phyloP scores from a whole-genome alignment of 2,888 invertebrate genomes.

The Iphiclides podalirius region DNA sequence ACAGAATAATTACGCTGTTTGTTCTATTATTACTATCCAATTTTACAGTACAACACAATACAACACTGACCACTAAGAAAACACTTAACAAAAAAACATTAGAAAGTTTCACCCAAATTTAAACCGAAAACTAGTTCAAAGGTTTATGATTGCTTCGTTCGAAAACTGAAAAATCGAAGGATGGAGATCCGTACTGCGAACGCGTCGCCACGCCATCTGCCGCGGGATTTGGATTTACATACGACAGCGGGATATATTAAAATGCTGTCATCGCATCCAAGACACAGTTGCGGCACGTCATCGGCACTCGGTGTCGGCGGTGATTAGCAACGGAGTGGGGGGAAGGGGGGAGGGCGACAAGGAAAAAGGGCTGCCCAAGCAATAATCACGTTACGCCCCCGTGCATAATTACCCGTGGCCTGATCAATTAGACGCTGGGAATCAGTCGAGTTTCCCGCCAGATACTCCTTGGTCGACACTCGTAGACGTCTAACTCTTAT shows the following conservation, averaged over 20 bases:
- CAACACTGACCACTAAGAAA: too few relatives aligned
- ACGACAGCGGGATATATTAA: constrained; percentile 76
- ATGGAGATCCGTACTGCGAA: too few relatives aligned
- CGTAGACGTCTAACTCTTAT: too few relatives aligned
- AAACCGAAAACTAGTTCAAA: too few relatives aligned
- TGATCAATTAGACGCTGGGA: constrained; percentile 76
- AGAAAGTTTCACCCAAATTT: too few relatives aligned
- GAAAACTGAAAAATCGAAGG: constrained; percentile 30
- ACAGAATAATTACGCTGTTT: too few relatives aligned
- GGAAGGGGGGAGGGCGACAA: constrained; percentile 57
- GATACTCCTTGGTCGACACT: too few relatives aligned
- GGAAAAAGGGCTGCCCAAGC: constrained; percentile 75
- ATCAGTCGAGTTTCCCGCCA: too few relatives aligned
- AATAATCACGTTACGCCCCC: constrained; percentile 72
- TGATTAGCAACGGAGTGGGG: constrained; percentile 61
- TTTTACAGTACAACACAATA: too few relatives aligned
- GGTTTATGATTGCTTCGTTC: neutral
- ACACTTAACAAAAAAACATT: too few relatives aligned
- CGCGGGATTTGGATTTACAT: constrained; percentile 72
- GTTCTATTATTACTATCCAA: too few relatives aligned
- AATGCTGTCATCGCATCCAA: constrained; percentile 74
- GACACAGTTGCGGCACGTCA: constrained; percentile 72
- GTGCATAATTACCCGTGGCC: constrained; percentile 72
- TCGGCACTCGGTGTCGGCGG: constrained; percentile 69
- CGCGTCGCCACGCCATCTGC: constrained; percentile 48